Percentiles rank a stretch among this genome's conserved stretches.
These are phyloP conservation scores for Lasiurus borealis DNA, from an alignment of 2,113 vertebrate genomes.

Conservation along the genomic window DNA sequence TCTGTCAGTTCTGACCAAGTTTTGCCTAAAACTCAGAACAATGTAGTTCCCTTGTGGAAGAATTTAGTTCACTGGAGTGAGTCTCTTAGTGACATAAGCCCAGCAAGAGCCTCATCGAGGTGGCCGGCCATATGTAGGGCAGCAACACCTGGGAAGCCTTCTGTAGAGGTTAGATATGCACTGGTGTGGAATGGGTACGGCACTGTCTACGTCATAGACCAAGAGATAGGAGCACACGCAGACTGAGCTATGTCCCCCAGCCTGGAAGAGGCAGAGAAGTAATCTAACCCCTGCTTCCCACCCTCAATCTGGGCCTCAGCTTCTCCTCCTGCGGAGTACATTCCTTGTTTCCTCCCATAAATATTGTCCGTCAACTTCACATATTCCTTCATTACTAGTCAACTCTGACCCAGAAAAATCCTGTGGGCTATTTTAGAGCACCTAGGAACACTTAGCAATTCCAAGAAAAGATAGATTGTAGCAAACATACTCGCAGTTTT, in stretches of 20 bases:
- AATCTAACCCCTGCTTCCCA: accelerated
- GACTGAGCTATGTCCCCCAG: neutral
- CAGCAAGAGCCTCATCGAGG: no score
- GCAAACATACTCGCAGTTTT: neutral
- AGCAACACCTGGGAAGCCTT: neutral
- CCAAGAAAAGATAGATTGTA: neutral
- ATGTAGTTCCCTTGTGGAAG: neutral
- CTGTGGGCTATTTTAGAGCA: neutral
- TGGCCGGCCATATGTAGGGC: neutral
- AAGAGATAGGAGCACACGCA: neutral
- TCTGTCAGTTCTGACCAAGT: neutral
- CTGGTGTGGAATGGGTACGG: accelerated
- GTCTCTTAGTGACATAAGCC: neutral
- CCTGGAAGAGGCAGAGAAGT: neutral
- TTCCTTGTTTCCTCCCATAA: neutral
- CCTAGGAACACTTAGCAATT: neutral
- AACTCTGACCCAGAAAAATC: neutral
- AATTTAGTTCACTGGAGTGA: neutral
- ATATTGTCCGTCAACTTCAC: neutral
- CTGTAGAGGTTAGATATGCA: accelerated
- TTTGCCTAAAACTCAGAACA: neutral
- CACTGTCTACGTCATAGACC: accelerated
- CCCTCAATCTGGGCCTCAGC: neutral
- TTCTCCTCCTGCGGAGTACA: no score
- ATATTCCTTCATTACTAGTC: neutral